Evolutionary conservation across 2,797 vertebrate species (phyloP), one percentile per base, ranked within the genome.

Genomic region (Melanotaenia maccullochi): DNA sequence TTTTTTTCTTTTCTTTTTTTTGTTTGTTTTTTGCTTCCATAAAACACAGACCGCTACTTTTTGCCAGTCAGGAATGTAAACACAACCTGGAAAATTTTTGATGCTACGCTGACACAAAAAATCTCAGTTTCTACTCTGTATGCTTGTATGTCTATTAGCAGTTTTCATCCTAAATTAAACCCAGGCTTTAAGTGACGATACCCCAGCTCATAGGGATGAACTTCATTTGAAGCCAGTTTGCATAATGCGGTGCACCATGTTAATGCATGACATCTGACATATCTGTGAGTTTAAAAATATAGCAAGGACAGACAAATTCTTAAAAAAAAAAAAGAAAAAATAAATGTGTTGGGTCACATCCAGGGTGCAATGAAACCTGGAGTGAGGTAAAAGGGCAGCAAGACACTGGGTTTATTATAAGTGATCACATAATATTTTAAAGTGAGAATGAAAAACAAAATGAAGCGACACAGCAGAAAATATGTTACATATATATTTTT

Each of bases 31-130:
- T 79, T 68, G 65, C 74, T 83, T 84, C 87, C 76, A 78, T 73
- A 76, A 81, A 75, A 79, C 51, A 40, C 35, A 63, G 71, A 69
- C 69, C 71, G 76, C 78, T 83, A 83, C 65, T 65, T 82, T 56
- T 56, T 71, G 79, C 85, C 73, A 66, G 63, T 87, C 79, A 63
- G 91, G 87, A 89, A 92, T 91, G 89, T 89, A 79, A 71, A 85
- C 72, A 88, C 87, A 73, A 83, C 79, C 85, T 85, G 85, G 77
- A 86, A 81, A 74, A 82, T 62, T 73, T 69, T 65, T 44, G 42
- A 78, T 77, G 73, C 73, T 86, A 84, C 71, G 56, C 40, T 42
- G 60, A 76, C 62, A 76, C 75, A 83, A 83, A 56, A 24, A 62
- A 24, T 35, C 80, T 57, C 33, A 78, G 61, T 65, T 65, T 47